phyloP scores from a whole-genome alignment of 35 echinoderm and acorn worm species.

The Acanthaster planci region DNA sequence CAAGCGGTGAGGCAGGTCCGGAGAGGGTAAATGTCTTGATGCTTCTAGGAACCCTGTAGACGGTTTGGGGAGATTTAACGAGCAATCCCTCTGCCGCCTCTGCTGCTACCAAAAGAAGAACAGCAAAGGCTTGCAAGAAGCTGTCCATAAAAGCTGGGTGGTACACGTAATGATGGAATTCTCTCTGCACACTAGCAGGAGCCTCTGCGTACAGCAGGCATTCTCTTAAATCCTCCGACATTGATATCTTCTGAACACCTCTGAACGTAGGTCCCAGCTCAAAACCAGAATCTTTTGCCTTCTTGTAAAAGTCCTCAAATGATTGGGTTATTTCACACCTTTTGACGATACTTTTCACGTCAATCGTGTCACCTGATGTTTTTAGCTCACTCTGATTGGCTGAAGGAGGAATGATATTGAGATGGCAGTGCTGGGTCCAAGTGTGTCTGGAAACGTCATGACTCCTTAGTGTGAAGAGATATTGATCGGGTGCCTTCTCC shows the following conservation, averaged over 20 bases:
- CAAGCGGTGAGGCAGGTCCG: background rate
- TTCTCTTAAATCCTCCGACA: slow-evolving; percentile 33
- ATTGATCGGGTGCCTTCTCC: background rate
- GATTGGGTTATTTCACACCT: background rate
- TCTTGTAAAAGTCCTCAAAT: slow-evolving; percentile 46
- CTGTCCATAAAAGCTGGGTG: slow-evolving; percentile 65
- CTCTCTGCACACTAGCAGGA: slow-evolving; percentile 27
- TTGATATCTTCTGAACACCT: slow-evolving; percentile 4
- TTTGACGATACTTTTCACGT: slow-evolving; percentile 2
- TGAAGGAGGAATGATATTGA: background rate
- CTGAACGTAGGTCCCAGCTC: slow-evolving; percentile 56
- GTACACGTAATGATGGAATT: slow-evolving; percentile 40
- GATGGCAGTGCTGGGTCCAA: slow-evolving; percentile 33
- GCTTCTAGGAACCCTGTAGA: slow-evolving; percentile 33
- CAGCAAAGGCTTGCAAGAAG: slow-evolving; percentile 50
- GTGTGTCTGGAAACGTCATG: background rate
- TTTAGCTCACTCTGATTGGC: too few relatives aligned
- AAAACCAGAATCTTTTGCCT: slow-evolving; percentile 40
- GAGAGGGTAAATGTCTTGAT: slow-evolving; percentile 29
- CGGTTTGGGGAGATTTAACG: background rate
- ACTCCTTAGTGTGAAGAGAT: slow-evolving; percentile 26
- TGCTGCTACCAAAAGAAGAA: background rate
- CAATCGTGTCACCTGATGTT: background rate
- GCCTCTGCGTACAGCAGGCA: slow-evolving; percentile 20
- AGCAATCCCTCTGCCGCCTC: background rate